These are phyloP conservation scores for Tapera naevia DNA, from an alignment of 2,797 vertebrate genomes.

Conservation along the genomic window DNA sequence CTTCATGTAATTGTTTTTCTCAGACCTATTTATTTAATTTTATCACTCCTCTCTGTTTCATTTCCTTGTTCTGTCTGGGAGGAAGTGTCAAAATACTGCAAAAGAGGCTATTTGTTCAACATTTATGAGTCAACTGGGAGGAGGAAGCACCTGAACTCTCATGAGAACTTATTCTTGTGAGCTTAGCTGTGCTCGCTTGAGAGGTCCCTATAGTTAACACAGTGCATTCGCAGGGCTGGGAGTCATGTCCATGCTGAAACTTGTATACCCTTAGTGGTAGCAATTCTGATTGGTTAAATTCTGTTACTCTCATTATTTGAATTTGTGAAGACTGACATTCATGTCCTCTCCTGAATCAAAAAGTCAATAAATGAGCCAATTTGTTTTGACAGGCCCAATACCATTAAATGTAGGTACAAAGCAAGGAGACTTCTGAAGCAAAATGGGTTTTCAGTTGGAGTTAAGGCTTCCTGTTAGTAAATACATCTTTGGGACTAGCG, in stretches of 20 bases:
- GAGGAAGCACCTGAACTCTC: conserved; percentile 22
- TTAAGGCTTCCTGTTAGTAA: conserved; percentile 46
- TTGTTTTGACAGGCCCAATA: background rate
- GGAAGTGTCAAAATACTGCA: conserved; percentile 12
- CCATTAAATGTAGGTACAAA: background rate
- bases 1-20: background rate
- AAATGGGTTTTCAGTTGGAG: background rate
- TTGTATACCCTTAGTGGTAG: background rate
- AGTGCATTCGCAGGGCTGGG: background rate
- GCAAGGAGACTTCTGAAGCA: background rate
- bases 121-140: background rate
- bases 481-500: background rate
- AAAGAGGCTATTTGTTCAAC: background rate
- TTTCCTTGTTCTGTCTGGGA: conserved; percentile 7
- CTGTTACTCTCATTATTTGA: background rate
- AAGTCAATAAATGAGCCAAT: background rate
- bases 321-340: background rate
- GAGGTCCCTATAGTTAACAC: background rate
- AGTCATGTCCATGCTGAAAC: background rate
- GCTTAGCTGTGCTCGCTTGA: background rate
- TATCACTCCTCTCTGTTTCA: background rate
- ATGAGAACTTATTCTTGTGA: background rate
- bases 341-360: background rate
- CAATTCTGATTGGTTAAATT: background rate
- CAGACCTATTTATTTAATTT: background rate